phyloP scores from a whole-genome alignment of 2,888 invertebrate genomes.

The Lithophane semibrunnea region DNA sequence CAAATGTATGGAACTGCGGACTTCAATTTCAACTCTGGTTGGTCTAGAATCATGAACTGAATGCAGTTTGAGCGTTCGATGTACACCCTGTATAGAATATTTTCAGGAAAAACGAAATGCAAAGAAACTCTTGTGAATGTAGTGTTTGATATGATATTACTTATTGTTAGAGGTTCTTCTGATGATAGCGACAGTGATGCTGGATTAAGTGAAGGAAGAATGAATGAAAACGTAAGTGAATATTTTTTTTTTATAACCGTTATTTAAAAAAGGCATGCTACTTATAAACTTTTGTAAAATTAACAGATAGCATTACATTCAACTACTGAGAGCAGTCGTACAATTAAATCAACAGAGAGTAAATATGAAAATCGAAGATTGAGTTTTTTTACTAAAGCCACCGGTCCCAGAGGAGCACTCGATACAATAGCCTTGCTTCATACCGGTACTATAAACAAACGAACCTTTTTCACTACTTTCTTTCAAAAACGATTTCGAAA shows the following conservation, averaged over 20 bases:
- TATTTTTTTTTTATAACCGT: background rate
- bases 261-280: no score
- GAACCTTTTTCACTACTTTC: background rate
- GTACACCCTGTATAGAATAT: background rate
- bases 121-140: background rate
- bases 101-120: background rate
- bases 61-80: no score
- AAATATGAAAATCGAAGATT: conserved; percentile 18
- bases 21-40: no score
- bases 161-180: conserved; percentile 74
- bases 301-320: conserved; percentile 35
- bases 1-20: no score
- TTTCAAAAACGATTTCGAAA: conserved; percentile 26
- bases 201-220: conserved; percentile 35
- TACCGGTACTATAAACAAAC: background rate
- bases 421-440: conserved; percentile 25
- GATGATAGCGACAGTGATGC: conserved; percentile 74
- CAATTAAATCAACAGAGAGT: background rate
- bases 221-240: conserved; percentile 39
- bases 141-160: background rate
- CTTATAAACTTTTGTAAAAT: background rate
- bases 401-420: background rate
- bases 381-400: conserved; percentile 24
- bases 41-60: no score
- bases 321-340: background rate